Evolutionary conservation across 2,888 invertebrate species (phyloP).

Genomic region (Lypha dubia): DNA sequence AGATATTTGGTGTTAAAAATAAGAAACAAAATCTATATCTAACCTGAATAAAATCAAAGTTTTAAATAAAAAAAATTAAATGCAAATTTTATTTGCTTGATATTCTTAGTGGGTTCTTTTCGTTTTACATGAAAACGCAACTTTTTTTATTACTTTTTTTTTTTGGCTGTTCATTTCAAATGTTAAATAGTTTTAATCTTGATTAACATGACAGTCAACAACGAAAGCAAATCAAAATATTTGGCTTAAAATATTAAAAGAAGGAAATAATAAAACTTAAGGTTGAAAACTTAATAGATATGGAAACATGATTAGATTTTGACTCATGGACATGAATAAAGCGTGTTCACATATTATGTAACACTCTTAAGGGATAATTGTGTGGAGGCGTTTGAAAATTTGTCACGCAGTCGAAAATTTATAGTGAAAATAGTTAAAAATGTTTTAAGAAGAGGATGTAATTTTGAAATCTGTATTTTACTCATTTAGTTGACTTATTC

Average conservation of each 20-base stretch:
- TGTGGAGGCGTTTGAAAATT: too few species aligned
- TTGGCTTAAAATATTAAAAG: background rate
- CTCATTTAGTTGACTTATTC: too few species aligned
- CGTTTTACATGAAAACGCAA: background rate
- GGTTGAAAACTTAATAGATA: background rate
- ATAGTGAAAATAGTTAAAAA: too few species aligned
- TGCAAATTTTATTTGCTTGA: background rate
- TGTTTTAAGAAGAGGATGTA: too few species aligned
- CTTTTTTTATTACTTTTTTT: background rate
- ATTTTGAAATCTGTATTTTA: too few species aligned
- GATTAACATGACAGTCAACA: slow-evolving; percentile 56
- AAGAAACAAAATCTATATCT: background rate
- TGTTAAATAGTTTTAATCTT: slow-evolving; percentile 49
- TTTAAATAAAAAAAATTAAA: background rate
- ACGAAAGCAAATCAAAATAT: slow-evolving; percentile 11
- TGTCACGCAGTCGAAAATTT: too few species aligned
- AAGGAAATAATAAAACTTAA: too few species aligned
- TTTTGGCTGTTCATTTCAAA: background rate
- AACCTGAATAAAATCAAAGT: background rate
- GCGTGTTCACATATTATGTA: background rate
- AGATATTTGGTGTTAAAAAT: background rate
- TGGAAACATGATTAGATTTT: background rate
- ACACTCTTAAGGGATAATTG: too few species aligned
- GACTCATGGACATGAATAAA: background rate
- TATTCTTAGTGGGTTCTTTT: background rate